These are phyloP conservation scores for Cryptus viduatorius DNA, from an alignment of 2,888 invertebrate species.

Conservation along the genomic window DNA sequence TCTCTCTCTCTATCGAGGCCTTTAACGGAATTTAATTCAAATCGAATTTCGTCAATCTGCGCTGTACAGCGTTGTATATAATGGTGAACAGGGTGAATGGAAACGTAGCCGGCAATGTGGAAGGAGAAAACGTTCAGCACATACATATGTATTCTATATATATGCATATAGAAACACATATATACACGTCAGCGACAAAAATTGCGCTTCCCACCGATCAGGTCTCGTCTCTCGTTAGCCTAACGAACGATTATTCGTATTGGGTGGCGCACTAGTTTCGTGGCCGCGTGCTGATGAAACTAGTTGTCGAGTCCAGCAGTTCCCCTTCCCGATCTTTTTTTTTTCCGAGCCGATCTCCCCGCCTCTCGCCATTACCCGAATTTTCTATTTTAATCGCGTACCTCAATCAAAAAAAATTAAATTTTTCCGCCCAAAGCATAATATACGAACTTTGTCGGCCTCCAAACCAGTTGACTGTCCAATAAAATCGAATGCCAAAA, in stretches of 20 bases:
- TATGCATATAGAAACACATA: neutral
- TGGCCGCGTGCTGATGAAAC: neutral
- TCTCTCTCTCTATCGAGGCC: neutral
- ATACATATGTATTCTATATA: neutral
- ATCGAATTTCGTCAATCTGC: constrained; percentile 23
- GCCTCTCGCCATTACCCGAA: neutral
- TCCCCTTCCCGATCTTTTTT: neutral
- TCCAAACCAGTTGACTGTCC: neutral
- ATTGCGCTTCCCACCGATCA: constrained; percentile 35
- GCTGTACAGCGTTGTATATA: constrained; percentile 12
- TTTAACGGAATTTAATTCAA: constrained; percentile 20
- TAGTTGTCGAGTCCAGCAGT: neutral
- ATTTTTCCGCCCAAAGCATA: too few relatives aligned
- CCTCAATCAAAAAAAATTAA: neutral
- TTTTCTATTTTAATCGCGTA: neutral
- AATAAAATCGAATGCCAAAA: neutral
- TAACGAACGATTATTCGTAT: constrained; percentile 68
- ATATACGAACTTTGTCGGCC: neutral
- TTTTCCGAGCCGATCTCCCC: neutral
- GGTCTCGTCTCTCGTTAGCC: constrained; percentile 55
- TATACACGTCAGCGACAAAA: constrained; percentile 61
- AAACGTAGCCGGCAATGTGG: constrained; percentile 6
- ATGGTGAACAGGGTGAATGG: neutral
- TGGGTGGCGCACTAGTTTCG: constrained; percentile 2
- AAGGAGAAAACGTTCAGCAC: neutral